Conservation (phyloP, 2,113 vertebrate genomes). For the Daboia siamensis region DNA sequence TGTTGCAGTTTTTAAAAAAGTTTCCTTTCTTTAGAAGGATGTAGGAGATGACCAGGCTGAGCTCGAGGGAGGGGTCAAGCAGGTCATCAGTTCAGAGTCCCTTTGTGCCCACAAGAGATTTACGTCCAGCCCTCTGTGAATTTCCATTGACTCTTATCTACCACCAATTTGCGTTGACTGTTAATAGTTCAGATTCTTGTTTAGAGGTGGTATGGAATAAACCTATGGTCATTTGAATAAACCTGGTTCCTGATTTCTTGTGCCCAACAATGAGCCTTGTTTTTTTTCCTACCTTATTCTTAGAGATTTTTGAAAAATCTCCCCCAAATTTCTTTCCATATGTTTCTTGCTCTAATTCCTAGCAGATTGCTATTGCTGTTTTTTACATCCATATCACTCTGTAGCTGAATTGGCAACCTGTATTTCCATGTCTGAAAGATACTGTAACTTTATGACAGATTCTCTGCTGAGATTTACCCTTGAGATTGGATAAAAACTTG, state of each 20-base stretch:
- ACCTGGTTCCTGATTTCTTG: not conserved
- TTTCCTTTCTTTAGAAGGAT: not conserved
- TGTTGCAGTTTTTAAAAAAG: not conserved
- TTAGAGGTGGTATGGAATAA: not conserved
- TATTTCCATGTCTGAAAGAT: not conserved
- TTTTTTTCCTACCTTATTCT: not conserved
- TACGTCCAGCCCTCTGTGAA: too few species aligned
- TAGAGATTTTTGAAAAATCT: not conserved
- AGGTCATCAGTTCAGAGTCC: too few species aligned
- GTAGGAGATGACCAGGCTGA: too few species aligned
- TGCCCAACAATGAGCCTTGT: not conserved
- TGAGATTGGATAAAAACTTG: not conserved
- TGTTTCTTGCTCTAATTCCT: not conserved
- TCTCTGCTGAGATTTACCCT: not conserved
- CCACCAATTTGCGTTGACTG: not conserved
- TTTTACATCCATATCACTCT: not conserved
- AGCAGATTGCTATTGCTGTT: not conserved
- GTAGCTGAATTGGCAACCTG: not conserved
- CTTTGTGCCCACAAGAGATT: too few species aligned
- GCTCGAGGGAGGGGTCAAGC: too few species aligned
- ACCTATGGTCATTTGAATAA: not conserved
- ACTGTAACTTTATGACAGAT: not conserved
- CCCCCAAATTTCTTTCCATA: not conserved
- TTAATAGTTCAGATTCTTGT: not conserved
- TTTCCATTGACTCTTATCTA: too few species aligned